A percentile compares a stretch with the other conserved stretches of the same genome.
These are phyloP conservation scores for Oncorhynchus masou DNA, from an alignment of 2,113 vertebrate species.

Conservation along the genomic window DNA sequence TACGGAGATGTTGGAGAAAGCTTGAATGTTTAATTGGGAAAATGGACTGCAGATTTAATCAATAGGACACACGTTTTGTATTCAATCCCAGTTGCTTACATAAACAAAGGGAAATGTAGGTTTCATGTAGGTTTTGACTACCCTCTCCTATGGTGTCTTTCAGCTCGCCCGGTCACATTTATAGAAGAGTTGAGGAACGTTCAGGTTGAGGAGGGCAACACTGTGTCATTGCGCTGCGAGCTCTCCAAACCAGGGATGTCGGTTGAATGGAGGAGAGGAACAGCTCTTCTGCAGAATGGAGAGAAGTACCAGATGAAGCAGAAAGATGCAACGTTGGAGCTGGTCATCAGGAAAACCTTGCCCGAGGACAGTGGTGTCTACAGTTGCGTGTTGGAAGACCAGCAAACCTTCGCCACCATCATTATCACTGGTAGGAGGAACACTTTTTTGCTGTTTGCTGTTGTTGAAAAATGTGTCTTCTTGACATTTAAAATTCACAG, in stretches of 20 bases:
- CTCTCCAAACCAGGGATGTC: constrained; percentile 62
- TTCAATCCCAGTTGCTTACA: too few species aligned
- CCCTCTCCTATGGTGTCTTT: neutral
- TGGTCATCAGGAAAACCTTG: constrained; percentile 77
- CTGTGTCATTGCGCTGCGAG: constrained; percentile 64
- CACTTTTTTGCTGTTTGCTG: neutral
- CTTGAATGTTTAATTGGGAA: neutral
- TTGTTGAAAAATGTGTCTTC: neutral
- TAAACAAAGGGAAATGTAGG: neutral
- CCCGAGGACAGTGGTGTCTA: constrained; percentile 84
- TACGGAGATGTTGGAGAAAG: neutral
- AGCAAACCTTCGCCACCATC: constrained; percentile 76
- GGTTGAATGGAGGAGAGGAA: constrained; percentile 71
- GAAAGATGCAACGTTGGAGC: constrained; percentile 67
- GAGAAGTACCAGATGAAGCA: constrained; percentile 83
- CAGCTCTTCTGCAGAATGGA: constrained; percentile 60
- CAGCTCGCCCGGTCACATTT: constrained; percentile 69
- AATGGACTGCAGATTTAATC: neutral
- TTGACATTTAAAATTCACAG: neutral
- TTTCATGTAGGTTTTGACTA: neutral
- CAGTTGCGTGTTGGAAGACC: constrained; percentile 77
- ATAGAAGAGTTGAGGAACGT: constrained; percentile 65
- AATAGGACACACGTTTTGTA: too few species aligned
- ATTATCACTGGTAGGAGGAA: constrained; percentile 80
- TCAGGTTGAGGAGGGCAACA: constrained; percentile 69